Conservation (phyloP, 2,797 vertebrate genomes). For the Momotus momota region DNA sequence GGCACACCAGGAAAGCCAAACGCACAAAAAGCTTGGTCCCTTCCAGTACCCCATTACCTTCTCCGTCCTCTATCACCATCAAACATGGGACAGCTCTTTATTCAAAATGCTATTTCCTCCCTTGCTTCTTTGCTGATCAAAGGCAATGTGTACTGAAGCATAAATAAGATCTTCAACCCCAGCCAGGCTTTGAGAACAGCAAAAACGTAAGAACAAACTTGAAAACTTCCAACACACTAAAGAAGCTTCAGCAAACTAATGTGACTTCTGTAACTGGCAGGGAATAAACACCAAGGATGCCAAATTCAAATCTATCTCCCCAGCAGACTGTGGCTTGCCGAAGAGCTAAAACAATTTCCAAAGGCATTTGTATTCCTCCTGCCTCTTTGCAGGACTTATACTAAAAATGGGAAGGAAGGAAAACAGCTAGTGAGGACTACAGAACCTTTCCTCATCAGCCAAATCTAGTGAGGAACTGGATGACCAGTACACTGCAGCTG, state of each 20-base stretch:
- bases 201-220: neutral
- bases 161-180: constrained; percentile 19
- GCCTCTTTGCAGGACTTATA: neutral
- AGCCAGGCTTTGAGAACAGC: constrained; percentile 17
- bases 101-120: neutral
- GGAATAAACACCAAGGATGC: neutral
- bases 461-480: neutral
- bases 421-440: neutral
- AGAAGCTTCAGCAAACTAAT: neutral
- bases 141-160: neutral
- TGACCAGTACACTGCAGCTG: neutral
- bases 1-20: constrained; percentile 2
- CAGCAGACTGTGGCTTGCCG: neutral
- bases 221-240: neutral
- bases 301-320: neutral
- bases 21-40: neutral
- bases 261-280: neutral
- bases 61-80: neutral
- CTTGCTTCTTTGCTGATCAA: constrained; percentile 19
- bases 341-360: neutral
- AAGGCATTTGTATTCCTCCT: neutral
- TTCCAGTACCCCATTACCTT: neutral
- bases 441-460: neutral
- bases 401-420: neutral
- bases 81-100: neutral